Base-by-base conservation (phyloP, 2,113 vertebrate species). In the Tonatia bakeri region DNA sequence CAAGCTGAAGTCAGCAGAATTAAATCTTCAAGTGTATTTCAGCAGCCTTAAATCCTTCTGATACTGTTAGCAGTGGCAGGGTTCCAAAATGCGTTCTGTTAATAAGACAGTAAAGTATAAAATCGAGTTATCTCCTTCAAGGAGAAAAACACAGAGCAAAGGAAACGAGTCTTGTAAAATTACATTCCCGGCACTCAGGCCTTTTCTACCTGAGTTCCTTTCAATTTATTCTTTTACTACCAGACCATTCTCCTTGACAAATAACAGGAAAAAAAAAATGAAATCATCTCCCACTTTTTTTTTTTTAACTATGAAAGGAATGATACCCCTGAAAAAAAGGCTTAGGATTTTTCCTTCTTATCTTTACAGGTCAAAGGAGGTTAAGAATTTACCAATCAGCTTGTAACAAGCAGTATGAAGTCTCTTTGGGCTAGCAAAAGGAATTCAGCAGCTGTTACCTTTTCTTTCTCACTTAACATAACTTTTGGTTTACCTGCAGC, bases 1-100 rank as follows among this genome's bases (percentile, higher is more conserved):
- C 97, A 97, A 98, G 98, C 98, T 98, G 98, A 98, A 98, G 98
- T 98, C 98, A 98, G 98, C 98, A 98, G 98, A 99, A 98, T 99
- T 98, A 98, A 98, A 98, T 98, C 98, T 98, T 98, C 98, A 97
- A 98, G 98, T 98, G 98, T 98, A 97, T 98, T 98, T 98, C 98
- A 98, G 97, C 97, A 97, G 98, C 96, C 94, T 97, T 98, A 98
- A 98, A 98, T 99, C 98, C 98, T 98, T 99, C 98, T 98, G 98
- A 99, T 98, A 98, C 98, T 98, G 98, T 98, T 98, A 98, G 98
- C 96, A 87, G 98, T 98, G 98, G 98, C 98, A 98, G 97, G 94
- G 97, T 98, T 99, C 98, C 98, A 98, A 98, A 98, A 98, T 97
- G 98, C 98, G 98, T 98, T 98, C 98, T 97, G 98, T 98, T 99